Conservation (phyloP, 2,113 vertebrate genomes). For the Limnothrissa miodon region DNA sequence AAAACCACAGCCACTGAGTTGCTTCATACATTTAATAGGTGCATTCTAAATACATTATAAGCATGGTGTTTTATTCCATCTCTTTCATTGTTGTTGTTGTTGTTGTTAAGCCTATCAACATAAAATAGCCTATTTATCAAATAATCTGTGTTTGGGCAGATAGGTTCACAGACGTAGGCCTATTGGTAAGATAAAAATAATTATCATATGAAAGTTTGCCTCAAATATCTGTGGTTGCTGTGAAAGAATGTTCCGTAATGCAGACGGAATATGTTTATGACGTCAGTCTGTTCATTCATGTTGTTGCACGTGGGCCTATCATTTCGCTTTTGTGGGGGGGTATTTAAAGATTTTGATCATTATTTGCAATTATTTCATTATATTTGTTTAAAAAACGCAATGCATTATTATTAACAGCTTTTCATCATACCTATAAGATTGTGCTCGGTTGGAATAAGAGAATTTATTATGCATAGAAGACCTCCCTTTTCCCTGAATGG, state of each 20-base stretch:
- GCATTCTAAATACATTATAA: background rate
- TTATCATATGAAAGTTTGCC: background rate
- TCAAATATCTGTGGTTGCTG: background rate
- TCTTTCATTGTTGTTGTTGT: too few relatives aligned
- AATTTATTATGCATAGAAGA: background rate
- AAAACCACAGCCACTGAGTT: background rate
- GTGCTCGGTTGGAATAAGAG: background rate
- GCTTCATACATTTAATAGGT: background rate
- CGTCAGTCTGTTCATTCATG: constrained; percentile 66
- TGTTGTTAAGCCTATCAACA: too few relatives aligned
- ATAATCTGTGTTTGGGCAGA: too few relatives aligned
- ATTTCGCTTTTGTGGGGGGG: constrained; percentile 33
- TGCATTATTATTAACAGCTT: background rate
- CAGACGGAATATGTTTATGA: constrained; percentile 64
- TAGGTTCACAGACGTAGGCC: background rate
- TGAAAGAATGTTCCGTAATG: constrained; percentile 44
- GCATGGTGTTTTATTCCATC: background rate
- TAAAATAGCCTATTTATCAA: too few relatives aligned
- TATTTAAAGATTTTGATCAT: constrained; percentile 37
- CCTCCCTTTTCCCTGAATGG: constrained; percentile 59
- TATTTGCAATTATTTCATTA: background rate
- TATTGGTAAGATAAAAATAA: background rate
- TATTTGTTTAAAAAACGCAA: background rate
- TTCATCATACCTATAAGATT: background rate
- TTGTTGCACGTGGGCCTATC: constrained; percentile 40